Evolutionary conservation across 2,888 invertebrate genomes (phyloP), one percentile per base, ranked within the genome.

Genomic region (Eurytoma adleriae): DNA sequence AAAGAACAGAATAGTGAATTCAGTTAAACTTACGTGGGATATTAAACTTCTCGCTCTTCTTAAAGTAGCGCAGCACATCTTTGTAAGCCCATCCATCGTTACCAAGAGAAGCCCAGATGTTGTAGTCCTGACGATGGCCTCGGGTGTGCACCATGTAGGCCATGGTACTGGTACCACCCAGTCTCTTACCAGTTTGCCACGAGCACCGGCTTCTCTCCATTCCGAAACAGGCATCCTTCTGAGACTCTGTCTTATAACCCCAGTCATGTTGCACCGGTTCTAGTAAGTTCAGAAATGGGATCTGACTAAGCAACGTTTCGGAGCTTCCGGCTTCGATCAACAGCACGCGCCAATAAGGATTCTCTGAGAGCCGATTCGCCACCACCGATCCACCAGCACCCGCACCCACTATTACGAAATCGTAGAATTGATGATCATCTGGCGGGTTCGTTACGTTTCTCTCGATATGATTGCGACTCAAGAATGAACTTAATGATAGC

Each of bases 121-220:
- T 86, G 50, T 87, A 89, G 56, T 89, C 88, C n/a, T 83, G 27
- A 50, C 78, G 84, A 67, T 86, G 86, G 0, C 89, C 89, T 24
- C 90, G 85, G 0, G 88, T 87, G 81, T 90, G 89, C 75, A 90
- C 87, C 90, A 90, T 90, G 74, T 89, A 89, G 82, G 90, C 89
- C 5, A 90, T 82, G 0, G 86, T 86, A 50, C 90, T 89, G 0
- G 88, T 88, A 0, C 90, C 90, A 2, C 90, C 90, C 5, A 90
- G 83, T 0, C 84, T 84, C 83, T 88, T 90, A 10, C 90, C 90
- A 81, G 95, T 91, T 0, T 96, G 96, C 94, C 94, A 96, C 84
- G 95, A 94, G 88, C 96, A 96, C 2, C 94, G 94, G 83, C 93
- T 92, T 83, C 95, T 94, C 83, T 94, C 93, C 92, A 96, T 94